Evolutionary conservation across 2,797 vertebrate genomes (phyloP), one percentile per base, ranked within the genome.

Genomic region (Microctenopoma stevenorrisi): DNA sequence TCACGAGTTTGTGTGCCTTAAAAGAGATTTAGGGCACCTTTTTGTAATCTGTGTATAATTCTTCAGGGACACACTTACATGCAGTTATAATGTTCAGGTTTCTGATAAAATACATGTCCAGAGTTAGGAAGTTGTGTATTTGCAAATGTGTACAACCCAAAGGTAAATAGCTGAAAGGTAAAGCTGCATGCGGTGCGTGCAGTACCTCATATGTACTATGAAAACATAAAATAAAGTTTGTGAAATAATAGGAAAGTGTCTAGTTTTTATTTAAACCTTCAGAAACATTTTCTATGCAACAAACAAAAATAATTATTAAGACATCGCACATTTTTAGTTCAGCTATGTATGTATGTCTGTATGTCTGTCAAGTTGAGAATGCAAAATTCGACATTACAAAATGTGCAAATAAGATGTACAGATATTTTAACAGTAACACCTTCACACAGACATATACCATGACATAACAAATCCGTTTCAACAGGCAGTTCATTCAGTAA

Each of bases 1-100:
- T 18, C 18, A 18, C 18, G 64, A 73, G 38, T 64, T 60, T 13
- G 50, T 54, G 88, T 92, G 88, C 90, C 88, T 90, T 90, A 76
- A 38, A 65, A 76, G 28, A 65, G 61, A 38, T 62, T 26, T 35
- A 37, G 18, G 81, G 15, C 61, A 72, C 52, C 64, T 59, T 55
- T 76, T 64, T 84, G 22, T 50, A 12, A 35, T 53, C 48, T 47
- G 40, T 68, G 16, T 16, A 28, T 65, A 64, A 78, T 30, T 55
- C 43, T 70, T 60, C 44, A 65, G 51, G 57, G 37, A 72, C 25
- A 48, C 37, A 30, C 28, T 66, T 14, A 1, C 22, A 46, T 10
- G 40, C 57, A 79, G 30, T 63, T 55, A 30, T 42, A 56, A 63
- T 61, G 14, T 49, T 53, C 13, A 6, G 28, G 25, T 49, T 56